phyloP scores from a whole-genome alignment of 2,113 vertebrate species.

The Seriola quinqueradiata region DNA sequence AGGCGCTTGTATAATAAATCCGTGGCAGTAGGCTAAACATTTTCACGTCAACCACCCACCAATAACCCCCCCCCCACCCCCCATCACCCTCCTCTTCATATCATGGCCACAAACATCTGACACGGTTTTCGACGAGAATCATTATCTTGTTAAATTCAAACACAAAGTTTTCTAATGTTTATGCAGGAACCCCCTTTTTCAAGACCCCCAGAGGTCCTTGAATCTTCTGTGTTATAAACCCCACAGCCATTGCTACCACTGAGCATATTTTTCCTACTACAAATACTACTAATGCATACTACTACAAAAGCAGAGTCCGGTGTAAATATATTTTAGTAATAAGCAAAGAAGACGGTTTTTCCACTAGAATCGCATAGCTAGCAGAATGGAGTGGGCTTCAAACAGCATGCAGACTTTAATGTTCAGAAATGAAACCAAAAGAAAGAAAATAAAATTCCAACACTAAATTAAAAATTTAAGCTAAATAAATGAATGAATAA shows the following conservation, averaged over 20 bases:
- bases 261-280: neutral
- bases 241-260: too few species aligned
- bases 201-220: neutral
- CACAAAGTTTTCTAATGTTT: neutral
- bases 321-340: neutral
- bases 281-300: too few species aligned
- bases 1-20: conserved; percentile 68
- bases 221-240: neutral
- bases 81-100: too few species aligned
- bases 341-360: neutral
- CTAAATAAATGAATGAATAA: neutral
- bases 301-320: too few species aligned
- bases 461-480: neutral
- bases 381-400: neutral
- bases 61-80: neutral
- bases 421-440: neutral
- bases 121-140: neutral
- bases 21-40: conserved; percentile 43
- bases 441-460: neutral
- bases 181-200: neutral
- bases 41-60: conserved; percentile 44
- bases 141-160: neutral
- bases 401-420: neutral
- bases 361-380: too few species aligned
- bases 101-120: conserved; percentile 9